Evolutionary conservation across 2,797 vertebrate species (phyloP).

Genomic region (Argyrosomus regius): DNA sequence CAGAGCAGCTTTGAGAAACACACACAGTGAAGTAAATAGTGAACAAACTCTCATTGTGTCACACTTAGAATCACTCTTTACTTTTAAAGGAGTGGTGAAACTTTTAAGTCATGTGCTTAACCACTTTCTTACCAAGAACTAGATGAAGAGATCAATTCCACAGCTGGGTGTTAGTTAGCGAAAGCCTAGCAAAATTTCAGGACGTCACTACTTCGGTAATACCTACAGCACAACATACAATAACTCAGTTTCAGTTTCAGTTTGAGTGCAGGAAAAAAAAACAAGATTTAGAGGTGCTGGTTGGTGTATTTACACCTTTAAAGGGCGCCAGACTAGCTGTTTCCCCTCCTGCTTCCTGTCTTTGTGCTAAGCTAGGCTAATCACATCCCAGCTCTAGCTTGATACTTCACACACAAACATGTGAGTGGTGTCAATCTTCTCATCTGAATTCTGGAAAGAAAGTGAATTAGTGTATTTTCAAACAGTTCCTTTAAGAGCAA

Average conservation of each 20-base stretch:
- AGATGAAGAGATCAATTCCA: not conserved
- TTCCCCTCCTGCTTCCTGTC: not conserved
- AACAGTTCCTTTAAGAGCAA: not conserved
- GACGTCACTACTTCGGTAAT: too few species aligned
- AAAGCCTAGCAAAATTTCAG: not conserved
- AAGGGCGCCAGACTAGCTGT: not conserved
- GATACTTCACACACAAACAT: not conserved
- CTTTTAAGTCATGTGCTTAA: not conserved
- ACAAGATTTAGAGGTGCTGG: not conserved
- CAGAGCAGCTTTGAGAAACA: not conserved
- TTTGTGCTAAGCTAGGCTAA: constrained; percentile 20
- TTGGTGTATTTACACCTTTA: not conserved
- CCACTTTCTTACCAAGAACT: not conserved
- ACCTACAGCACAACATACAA: too few species aligned
- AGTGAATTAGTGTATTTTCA: not conserved
- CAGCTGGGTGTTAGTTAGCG: not conserved
- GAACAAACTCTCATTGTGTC: not conserved
- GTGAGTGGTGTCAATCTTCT: not conserved
- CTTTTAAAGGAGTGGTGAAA: too few species aligned
- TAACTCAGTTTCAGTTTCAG: too few species aligned
- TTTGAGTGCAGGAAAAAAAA: too few species aligned
- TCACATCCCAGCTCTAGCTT: not conserved
- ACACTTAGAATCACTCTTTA: not conserved
- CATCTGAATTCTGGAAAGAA: not conserved
- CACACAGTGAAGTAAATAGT: constrained; percentile 2